Evolutionary conservation across 2,113 vertebrate genomes (phyloP).

Genomic region (Siniperca chuatsi): DNA sequence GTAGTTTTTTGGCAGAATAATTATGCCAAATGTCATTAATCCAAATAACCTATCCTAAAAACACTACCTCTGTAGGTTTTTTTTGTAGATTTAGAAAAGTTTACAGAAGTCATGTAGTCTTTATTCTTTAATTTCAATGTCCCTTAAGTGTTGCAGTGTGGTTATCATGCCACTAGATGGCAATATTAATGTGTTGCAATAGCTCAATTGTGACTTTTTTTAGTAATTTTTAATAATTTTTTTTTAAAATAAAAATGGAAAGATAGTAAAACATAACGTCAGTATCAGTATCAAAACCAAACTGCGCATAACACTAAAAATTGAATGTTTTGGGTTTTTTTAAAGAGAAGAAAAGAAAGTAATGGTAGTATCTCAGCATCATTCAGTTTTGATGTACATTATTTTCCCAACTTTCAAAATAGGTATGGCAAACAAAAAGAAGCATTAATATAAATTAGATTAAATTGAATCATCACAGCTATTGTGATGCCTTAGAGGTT

Average conservation of each 20-base stretch:
- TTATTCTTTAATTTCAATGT: background rate
- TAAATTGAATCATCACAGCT: background rate
- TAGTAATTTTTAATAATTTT: background rate
- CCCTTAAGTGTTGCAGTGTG: constrained; percentile 4
- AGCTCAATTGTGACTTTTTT: background rate
- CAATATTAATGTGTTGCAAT: constrained; percentile 30
- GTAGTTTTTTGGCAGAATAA: background rate
- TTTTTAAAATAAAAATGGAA: background rate
- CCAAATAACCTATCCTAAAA: background rate
- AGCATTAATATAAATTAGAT: background rate
- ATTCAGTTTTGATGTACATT: background rate
- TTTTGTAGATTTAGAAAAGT: background rate
- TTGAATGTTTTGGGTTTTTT: background rate
- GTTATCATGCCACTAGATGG: constrained; percentile 51
- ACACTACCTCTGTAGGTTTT: background rate
- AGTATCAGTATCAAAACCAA: background rate
- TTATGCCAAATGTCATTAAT: background rate
- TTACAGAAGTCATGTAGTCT: background rate
- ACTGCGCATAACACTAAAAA: background rate
- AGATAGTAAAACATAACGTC: background rate
- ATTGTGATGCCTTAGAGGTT: background rate
- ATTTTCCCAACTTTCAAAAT: constrained; percentile 10
- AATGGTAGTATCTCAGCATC: background rate
- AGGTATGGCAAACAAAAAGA: background rate
- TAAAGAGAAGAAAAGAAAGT: background rate